Evolutionary conservation across 1,140 invertebrate species (phyloP), one percentile per base, ranked within the genome.

Genomic region (Panagrolaimus sp.): DNA sequence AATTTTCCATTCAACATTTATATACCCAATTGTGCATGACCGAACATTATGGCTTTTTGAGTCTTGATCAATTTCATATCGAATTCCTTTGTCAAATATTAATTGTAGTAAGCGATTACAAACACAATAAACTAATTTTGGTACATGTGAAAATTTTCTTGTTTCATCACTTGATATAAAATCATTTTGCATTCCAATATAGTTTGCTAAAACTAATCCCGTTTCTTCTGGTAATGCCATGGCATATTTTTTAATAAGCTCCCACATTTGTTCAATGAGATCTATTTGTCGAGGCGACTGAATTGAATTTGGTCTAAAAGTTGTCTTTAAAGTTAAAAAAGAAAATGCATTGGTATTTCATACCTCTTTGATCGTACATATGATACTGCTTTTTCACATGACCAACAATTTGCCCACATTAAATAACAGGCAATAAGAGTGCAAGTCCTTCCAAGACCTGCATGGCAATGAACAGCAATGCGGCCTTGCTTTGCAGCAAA

Each of bases 111-210:
- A 65, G n/a, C 73, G 67, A 61, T 75, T 57, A 31, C 65, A 62
- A 47, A 76, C n/a, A 20, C 53, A 20, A 43, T 47, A 76, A 9
- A 76, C 16, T 43, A 76, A 64, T 45, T 76, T 76, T 1, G 74
- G 74, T 25, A 76, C 66, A 57, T 76, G 74, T 5, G 74, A 46
- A 53, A 43, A 76, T 9, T 44, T 63, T 11, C 74, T 74, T 23
- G 76, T 76, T 67, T 76, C 72, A 44, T 78, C 76, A 53, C 73
- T 76, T 44, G 74, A 65, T 11, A 76, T 61, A 63, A 78, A 77
- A 44, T 78, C 66, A 13, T 72, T 65, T 25, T 78, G 76, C 62
- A 46, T 48, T 11, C 42, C 5, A 44, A 76, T 45, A 42, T 80
- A 61, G 27, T 47, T 48, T 9, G 25, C 38, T 38, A 76, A 48